These are phyloP conservation scores for Adela reaumurella DNA, from an alignment of 2,888 invertebrate genomes.

Conservation along the genomic window DNA sequence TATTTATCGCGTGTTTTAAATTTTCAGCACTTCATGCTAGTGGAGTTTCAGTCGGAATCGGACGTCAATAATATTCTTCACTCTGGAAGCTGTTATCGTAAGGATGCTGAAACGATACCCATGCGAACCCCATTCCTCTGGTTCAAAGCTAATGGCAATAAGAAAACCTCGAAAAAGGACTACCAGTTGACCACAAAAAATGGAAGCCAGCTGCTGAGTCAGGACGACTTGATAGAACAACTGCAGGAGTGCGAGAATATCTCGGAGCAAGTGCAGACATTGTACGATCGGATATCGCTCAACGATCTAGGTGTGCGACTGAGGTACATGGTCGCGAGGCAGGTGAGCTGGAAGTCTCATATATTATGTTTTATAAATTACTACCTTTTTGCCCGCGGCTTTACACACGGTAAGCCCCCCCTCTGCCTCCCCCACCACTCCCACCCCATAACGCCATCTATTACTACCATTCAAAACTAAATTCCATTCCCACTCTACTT, in stretches of 20 bases:
- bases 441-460: too few species aligned
- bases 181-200: slow-evolving; percentile 27
- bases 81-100: slow-evolving; percentile 53
- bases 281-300: slow-evolving; percentile 61
- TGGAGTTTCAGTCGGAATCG: slow-evolving; percentile 62
- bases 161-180: slow-evolving; percentile 13
- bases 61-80: slow-evolving; percentile 54
- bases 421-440: too few species aligned
- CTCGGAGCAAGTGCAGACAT: slow-evolving; percentile 64
- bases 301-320: slow-evolving; percentile 72
- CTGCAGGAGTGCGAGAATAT: slow-evolving; percentile 47
- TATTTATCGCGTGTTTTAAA: neutral
- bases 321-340: slow-evolving; percentile 72
- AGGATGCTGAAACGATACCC: slow-evolving; percentile 58
- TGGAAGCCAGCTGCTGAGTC: slow-evolving; percentile 38
- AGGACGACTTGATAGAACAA: slow-evolving; percentile 38
- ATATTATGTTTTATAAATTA: too few species aligned
- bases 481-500: too few species aligned
- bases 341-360: slow-evolving; percentile 42
- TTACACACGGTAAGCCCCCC: too few species aligned
- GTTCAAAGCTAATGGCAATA: slow-evolving; percentile 56
- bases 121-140: slow-evolving; percentile 69
- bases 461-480: too few species aligned
- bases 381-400: too few species aligned
- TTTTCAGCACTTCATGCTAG: slow-evolving; percentile 67